Evolutionary conservation across 2,797 vertebrate species (phyloP).

Genomic region (Poecilia velifera): DNA sequence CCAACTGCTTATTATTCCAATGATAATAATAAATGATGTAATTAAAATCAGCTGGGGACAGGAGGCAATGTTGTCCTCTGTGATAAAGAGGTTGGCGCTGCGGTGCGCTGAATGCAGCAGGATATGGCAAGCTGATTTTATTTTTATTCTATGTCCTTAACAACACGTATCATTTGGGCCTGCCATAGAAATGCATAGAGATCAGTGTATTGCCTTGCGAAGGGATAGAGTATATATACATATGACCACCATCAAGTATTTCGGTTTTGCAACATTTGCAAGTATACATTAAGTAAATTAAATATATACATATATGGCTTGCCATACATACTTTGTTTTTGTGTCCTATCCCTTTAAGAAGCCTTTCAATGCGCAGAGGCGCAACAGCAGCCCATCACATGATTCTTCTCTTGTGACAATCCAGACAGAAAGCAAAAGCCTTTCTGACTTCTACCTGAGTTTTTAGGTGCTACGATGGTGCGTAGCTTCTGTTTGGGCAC

Average conservation of each 20-base stretch:
- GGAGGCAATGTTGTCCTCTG: neutral
- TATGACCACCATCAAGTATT: neutral
- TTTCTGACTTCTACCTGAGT: slow-evolving; percentile 70
- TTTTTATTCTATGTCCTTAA: neutral
- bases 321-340: slow-evolving; percentile 9
- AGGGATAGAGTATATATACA: no score
- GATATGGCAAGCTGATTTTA: neutral
- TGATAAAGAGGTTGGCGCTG: neutral
- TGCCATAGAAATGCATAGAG: no score
- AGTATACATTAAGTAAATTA: neutral
- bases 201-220: no score
- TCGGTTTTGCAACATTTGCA: neutral
- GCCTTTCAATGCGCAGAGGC: slow-evolving; percentile 63
- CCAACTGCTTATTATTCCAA: neutral
- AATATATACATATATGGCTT: neutral
- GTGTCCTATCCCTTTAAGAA: slow-evolving; percentile 78
- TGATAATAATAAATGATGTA: neutral
- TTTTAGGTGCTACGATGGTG: slow-evolving; percentile 35
- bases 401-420: slow-evolving; percentile 89
- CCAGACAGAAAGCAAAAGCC: slow-evolving; percentile 72
- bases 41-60: neutral
- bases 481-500: slow-evolving; percentile 18
- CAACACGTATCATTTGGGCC: neutral
- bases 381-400: slow-evolving; percentile 82
- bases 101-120: neutral